phyloP scores from a whole-genome alignment of 2,888 invertebrate species.

The Hymenopus coronatus region DNA sequence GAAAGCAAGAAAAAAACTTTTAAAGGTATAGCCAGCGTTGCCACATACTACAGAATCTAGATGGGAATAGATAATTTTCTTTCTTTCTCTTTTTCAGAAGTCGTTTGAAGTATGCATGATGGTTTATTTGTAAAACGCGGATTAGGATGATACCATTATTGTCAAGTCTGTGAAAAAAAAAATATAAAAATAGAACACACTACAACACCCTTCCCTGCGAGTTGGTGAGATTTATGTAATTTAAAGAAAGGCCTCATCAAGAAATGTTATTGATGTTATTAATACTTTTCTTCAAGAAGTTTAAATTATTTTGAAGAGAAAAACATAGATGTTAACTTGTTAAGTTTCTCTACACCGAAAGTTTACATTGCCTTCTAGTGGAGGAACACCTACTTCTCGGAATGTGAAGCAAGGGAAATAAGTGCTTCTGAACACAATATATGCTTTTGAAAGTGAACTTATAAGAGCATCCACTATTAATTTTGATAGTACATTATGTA shows the following conservation, averaged over 20 bases:
- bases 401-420: background rate
- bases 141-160: background rate
- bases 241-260: constrained; percentile 15
- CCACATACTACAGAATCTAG: background rate
- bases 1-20: background rate
- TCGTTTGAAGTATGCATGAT: background rate
- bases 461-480: constrained; percentile 10
- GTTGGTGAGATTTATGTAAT: background rate
- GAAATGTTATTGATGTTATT: constrained; percentile 18
- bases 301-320: background rate
- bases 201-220: background rate
- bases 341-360: background rate
- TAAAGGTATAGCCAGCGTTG: background rate
- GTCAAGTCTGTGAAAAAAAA: background rate
- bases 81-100: background rate
- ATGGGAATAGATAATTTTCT: background rate
- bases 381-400: background rate
- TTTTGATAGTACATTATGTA: constrained; percentile 15
- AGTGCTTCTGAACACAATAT: background rate
- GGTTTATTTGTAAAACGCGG: background rate
- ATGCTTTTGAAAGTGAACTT: background rate
- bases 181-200: background rate
- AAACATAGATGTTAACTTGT: background rate
- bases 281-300: background rate
- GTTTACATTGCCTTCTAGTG: background rate